Evolutionary conservation across 2,888 invertebrate genomes (phyloP).

Genomic region (Eristalinus sepulchralis): DNA sequence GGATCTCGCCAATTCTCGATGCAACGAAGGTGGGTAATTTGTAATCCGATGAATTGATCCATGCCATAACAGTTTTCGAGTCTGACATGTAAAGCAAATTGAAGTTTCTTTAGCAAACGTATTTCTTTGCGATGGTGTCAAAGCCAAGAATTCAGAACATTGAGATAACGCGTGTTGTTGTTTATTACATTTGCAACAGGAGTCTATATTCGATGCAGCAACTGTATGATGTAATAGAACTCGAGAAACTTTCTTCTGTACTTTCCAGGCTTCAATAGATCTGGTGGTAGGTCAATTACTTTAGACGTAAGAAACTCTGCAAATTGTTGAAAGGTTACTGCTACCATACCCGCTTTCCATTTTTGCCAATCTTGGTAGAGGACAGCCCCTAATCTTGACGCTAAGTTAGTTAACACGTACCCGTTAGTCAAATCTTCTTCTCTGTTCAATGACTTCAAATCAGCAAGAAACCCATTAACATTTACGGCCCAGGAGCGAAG

Average conservation of each 20-base stretch:
- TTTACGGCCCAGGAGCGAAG: not conserved
- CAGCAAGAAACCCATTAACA: conserved; percentile 1
- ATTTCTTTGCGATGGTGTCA: too few species aligned
- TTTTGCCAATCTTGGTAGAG: not conserved
- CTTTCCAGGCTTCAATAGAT: too few species aligned
- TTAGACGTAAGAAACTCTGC: not conserved
- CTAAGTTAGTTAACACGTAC: conserved; percentile 4
- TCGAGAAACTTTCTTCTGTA: too few species aligned
- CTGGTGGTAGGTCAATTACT: not conserved
- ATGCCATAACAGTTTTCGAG: too few species aligned
- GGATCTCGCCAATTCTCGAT: not conserved
- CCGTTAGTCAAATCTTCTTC: conserved; percentile 4
- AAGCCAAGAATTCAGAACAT: too few species aligned
- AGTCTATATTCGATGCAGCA: too few species aligned
- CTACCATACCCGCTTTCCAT: not conserved
- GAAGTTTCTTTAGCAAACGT: too few species aligned
- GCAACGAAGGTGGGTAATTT: conserved; percentile 17
- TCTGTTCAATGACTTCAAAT: conserved; percentile 21
- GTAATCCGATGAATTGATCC: not conserved
- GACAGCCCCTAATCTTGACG: not conserved
- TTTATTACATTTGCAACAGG: too few species aligned
- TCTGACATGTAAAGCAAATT: too few species aligned
- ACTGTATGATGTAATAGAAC: too few species aligned
- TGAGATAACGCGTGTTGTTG: too few species aligned
- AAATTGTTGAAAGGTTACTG: not conserved